These are phyloP conservation scores for Tholera decimalis DNA, from an alignment of 2,888 invertebrate genomes.

Conservation along the genomic window DNA sequence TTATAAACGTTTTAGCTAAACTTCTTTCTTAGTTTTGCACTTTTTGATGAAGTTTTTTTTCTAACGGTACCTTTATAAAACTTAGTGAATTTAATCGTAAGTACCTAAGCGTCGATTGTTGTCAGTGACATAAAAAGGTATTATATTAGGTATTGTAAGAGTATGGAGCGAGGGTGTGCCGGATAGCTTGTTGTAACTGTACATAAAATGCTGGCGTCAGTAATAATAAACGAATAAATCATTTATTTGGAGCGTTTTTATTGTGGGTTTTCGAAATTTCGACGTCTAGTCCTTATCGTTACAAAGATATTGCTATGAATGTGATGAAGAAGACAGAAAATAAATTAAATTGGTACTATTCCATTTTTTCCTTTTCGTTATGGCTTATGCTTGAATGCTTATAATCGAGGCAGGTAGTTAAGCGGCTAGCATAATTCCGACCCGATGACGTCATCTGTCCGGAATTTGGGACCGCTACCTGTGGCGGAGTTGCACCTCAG, in stretches of 20 bases:
- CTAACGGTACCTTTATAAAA: conserved; percentile 42
- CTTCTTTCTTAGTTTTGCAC: conserved; percentile 45
- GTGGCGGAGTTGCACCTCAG: too few relatives aligned
- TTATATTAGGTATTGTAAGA: conserved; percentile 48
- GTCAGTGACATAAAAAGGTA: conserved; percentile 62
- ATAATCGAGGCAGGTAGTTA: too few relatives aligned
- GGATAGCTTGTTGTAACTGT: conserved; percentile 76
- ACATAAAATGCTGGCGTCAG: conserved; percentile 81
- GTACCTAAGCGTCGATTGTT: conserved; percentile 56
- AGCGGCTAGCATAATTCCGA: too few relatives aligned
- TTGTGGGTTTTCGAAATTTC: background rate
- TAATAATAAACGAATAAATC: conserved; percentile 80
- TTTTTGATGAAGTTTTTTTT: conserved; percentile 38
- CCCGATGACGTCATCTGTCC: too few relatives aligned
- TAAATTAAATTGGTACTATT: too few relatives aligned
- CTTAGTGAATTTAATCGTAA: conserved; percentile 50
- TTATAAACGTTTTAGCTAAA: conserved; percentile 18
- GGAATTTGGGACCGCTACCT: too few relatives aligned
- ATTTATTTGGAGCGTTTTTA: conserved; percentile 59
- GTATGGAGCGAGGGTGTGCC: conserved; percentile 37
- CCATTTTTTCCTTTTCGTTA: too few relatives aligned
- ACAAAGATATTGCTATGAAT: too few relatives aligned
- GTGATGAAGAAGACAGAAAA: too few relatives aligned
- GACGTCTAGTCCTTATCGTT: too few relatives aligned
- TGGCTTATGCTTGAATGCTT: too few relatives aligned